These are phyloP conservation scores for Euleptes europaea DNA, from an alignment of 2,113 vertebrate genomes.

Conservation along the genomic window DNA sequence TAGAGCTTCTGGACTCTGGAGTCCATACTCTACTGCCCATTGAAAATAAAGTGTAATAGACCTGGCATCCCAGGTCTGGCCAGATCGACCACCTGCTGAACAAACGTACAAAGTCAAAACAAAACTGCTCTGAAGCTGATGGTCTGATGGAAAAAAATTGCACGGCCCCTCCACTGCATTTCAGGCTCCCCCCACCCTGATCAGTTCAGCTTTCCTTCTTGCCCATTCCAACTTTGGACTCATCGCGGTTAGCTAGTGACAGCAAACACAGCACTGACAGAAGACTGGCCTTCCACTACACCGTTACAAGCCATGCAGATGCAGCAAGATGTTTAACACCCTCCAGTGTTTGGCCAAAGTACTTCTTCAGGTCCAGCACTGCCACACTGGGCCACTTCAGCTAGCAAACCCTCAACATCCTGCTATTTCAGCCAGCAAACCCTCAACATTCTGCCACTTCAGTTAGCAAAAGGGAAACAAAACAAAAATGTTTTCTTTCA, in stretches of 20 bases:
- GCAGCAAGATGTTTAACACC: too few species aligned
- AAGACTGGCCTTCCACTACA: not conserved
- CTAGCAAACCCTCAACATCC: too few species aligned
- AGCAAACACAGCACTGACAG: not conserved
- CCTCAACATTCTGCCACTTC: too few species aligned
- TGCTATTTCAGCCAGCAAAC: not conserved
- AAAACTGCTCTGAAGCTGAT: slow-evolving; percentile 11
- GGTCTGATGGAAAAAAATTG: not conserved
- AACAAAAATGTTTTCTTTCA: not conserved
- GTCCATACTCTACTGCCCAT: too few species aligned
- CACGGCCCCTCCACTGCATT: not conserved
- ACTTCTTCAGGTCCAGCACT: not conserved
- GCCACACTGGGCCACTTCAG: not conserved
- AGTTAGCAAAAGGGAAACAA: not conserved
- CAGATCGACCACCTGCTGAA: not conserved
- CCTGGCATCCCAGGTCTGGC: too few species aligned
- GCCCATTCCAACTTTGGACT: not conserved
- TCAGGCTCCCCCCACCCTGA: slow-evolving; percentile 2
- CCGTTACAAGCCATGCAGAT: too few species aligned
- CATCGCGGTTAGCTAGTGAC: not conserved
- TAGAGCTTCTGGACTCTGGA: too few species aligned
- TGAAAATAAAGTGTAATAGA: too few species aligned
- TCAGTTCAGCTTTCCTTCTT: slow-evolving; percentile 39
- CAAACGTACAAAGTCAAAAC: slow-evolving; percentile 35
- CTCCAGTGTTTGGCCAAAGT: too few species aligned